Evolutionary conservation across 2,797 vertebrate genomes (phyloP).

Genomic region (Florisuga fusca): DNA sequence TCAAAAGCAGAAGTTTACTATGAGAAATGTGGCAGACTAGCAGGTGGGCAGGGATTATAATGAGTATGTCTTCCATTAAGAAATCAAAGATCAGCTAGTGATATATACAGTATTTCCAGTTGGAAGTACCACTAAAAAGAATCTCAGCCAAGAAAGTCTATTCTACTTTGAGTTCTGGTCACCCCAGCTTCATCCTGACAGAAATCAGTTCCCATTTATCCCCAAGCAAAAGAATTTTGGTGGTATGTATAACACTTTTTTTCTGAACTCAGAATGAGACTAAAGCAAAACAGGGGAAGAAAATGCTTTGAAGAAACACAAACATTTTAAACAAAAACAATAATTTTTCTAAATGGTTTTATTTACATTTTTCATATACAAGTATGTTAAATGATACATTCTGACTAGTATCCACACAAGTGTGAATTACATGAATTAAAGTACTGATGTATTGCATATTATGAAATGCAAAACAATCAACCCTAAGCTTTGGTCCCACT

Average conservation of each 20-base stretch:
- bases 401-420: slow-evolving; percentile 73
- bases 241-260: background rate
- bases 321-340: slow-evolving; percentile 78
- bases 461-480: slow-evolving; percentile 64
- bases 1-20: slow-evolving; percentile 58
- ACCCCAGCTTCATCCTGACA: slow-evolving; percentile 66
- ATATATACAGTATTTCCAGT: background rate
- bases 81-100: slow-evolving; percentile 37
- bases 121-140: slow-evolving; percentile 27
- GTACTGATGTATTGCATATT: slow-evolving; percentile 69
- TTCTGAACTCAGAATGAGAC: slow-evolving; percentile 45
- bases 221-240: slow-evolving; percentile 47
- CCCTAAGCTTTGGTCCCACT: slow-evolving; percentile 42
- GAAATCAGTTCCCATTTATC: slow-evolving; percentile 60
- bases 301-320: slow-evolving; percentile 61
- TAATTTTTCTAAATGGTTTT: slow-evolving; percentile 79
- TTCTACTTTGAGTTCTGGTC: slow-evolving; percentile 56
- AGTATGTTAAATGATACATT: slow-evolving; percentile 69
- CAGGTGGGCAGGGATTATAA: slow-evolving; percentile 9
- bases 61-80: slow-evolving; percentile 42
- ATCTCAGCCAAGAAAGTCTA: slow-evolving; percentile 65
- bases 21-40: background rate
- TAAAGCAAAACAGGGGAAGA: slow-evolving; percentile 54
- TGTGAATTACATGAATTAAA: slow-evolving; percentile 65
- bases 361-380: slow-evolving; percentile 80